Percentiles rank a stretch among this genome's conserved stretches.
These are phyloP conservation scores for Venustaconcha ellipsiformis DNA, from an alignment of 1,140 invertebrate species.

Conservation along the genomic window DNA sequence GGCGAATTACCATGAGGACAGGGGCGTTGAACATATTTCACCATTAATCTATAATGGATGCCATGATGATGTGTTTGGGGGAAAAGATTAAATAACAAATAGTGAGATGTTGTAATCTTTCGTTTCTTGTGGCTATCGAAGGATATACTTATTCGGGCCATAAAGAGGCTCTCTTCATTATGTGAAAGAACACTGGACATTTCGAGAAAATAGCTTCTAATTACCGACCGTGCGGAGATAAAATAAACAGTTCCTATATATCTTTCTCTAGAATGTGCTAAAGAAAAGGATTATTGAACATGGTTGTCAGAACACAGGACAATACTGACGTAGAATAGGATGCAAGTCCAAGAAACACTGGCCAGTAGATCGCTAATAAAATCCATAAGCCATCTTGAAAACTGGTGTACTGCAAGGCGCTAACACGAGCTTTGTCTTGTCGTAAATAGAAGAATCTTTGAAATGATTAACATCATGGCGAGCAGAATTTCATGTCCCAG, in stretches of 20 bases:
- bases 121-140: constrained; percentile 27
- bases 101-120: constrained; percentile 21
- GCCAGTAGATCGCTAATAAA: constrained; percentile 22
- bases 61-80: constrained; percentile 24
- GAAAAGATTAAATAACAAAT: constrained; percentile 27
- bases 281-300: constrained; percentile 1
- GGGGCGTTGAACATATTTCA: constrained; percentile 23
- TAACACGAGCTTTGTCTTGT: constrained; percentile 16
- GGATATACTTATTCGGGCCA: constrained; percentile 8
- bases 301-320: constrained; percentile 11
- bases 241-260: constrained; percentile 15
- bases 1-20: constrained; percentile 16
- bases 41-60: constrained; percentile 27
- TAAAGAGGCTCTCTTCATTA: constrained; percentile 29
- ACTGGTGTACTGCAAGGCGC: constrained; percentile 4
- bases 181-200: constrained; percentile 20
- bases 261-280: constrained; percentile 23
- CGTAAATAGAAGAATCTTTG: constrained; percentile 22
- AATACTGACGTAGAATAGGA: background rate
- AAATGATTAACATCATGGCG: constrained; percentile 17
- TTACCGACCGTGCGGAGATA: constrained; percentile 12
- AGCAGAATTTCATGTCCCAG: constrained; percentile 16
- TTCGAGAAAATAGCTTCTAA: constrained; percentile 21
- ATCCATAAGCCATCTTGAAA: constrained; percentile 13
- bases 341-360: background rate